Percentiles rank a stretch among this genome's conserved stretches.
Conservation (phyloP, 2,888 invertebrate species). For the Habrosyne pyritoides region DNA sequence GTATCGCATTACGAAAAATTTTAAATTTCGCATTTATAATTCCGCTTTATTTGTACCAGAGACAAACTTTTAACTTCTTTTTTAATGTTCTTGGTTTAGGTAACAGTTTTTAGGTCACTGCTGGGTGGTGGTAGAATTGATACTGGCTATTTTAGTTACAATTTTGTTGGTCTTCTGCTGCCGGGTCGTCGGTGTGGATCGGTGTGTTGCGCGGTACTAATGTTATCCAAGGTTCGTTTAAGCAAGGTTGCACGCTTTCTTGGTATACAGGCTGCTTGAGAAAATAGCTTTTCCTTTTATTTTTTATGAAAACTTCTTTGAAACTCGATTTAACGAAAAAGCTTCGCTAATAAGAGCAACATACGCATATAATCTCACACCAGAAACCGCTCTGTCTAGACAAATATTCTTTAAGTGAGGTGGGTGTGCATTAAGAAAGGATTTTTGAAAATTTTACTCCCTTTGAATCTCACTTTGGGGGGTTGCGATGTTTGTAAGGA, state of each 20-base stretch:
- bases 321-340: too few relatives aligned
- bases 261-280: conserved; percentile 35
- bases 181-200: conserved; percentile 29
- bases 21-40: conserved; percentile 31
- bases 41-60: conserved; percentile 21
- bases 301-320: background rate
- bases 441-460: too few relatives aligned
- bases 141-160: conserved; percentile 30
- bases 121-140: conserved; percentile 15
- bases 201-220: conserved; percentile 46
- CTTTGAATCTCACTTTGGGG: too few relatives aligned
- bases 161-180: conserved; percentile 27
- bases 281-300: background rate
- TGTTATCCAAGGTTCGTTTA: conserved; percentile 23
- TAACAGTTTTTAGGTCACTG: conserved; percentile 35
- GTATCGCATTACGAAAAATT: conserved; percentile 17
- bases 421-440: too few relatives aligned
- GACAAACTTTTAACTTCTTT: conserved; percentile 31
- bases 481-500: too few relatives aligned
- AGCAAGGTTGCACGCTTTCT: conserved; percentile 41
- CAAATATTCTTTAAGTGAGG: too few relatives aligned
- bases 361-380: too few relatives aligned
- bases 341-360: too few relatives aligned
- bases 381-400: too few relatives aligned
- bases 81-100: conserved; percentile 29